Percentiles rank a stretch among this genome's conserved stretches.
phyloP scores from a whole-genome alignment of 2,113 vertebrate genomes.

The Pomatorhinus ruficollis region DNA sequence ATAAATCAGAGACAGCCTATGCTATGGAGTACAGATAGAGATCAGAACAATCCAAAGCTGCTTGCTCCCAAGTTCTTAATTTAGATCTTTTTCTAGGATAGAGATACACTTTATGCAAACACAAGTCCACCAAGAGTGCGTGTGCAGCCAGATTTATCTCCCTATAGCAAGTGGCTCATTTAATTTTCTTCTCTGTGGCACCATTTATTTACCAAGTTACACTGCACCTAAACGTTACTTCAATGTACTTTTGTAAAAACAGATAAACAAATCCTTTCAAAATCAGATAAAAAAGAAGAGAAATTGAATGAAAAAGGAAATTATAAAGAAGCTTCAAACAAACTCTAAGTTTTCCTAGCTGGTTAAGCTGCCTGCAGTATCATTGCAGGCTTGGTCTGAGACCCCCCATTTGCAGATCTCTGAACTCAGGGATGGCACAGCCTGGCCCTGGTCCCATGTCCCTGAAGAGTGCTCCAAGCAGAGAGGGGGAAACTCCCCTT shows the following conservation, averaged over 20 bases:
- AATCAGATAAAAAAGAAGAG: neutral
- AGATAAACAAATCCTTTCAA: neutral
- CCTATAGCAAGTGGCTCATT: neutral
- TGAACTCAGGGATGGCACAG: neutral
- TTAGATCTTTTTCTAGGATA: neutral
- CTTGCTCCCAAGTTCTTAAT: neutral
- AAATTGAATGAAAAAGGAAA: neutral
- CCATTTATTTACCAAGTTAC: neutral
- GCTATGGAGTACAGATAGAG: neutral
- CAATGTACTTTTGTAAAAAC: neutral
- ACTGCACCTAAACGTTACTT: neutral
- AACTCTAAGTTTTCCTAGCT: neutral
- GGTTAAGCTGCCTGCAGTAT: neutral
- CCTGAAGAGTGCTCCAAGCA: neutral
- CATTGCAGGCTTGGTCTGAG: neutral
- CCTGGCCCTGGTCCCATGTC: neutral
- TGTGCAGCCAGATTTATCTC: neutral
- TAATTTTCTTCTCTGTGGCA: neutral
- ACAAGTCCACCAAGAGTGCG: neutral
- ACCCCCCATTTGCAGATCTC: neutral
- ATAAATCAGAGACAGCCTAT: neutral
- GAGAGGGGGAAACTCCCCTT: neutral
- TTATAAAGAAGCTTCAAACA: neutral
- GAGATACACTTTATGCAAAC: neutral
- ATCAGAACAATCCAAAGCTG: neutral